Evolutionary conservation across 2,113 vertebrate genomes (phyloP).

Genomic region (Lepisosteus oculatus): DNA sequence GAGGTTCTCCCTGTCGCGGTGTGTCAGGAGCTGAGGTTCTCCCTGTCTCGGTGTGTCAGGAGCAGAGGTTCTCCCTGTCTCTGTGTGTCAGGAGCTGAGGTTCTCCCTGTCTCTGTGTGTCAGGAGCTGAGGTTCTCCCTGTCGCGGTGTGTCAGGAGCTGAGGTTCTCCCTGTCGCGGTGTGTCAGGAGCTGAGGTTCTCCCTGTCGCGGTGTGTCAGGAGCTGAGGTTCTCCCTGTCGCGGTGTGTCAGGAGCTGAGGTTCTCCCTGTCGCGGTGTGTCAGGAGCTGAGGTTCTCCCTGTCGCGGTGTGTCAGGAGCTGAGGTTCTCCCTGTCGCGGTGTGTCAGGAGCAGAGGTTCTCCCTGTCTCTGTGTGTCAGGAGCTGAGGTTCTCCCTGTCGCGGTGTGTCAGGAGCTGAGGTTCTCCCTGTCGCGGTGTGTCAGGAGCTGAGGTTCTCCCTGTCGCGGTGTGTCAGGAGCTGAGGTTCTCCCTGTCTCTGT

Average conservation of each 20-base stretch:
- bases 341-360: too few species aligned
- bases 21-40: background rate
- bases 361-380: too few species aligned
- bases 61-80: too few species aligned
- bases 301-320: background rate
- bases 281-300: too few species aligned
- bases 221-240: background rate
- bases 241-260: too few species aligned
- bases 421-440: background rate
- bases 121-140: too few species aligned
- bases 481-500: background rate
- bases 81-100: background rate
- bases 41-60: background rate
- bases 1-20: background rate
- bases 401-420: background rate
- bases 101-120: background rate
- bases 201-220: background rate
- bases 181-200: too few species aligned
- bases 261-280: background rate
- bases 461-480: too few species aligned
- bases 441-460: too few species aligned
- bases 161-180: background rate
- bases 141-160: background rate
- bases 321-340: too few species aligned
- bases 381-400: too few species aligned